Conservation (phyloP, 2,888 invertebrate species). For the Himalopsyche anomala region DNA sequence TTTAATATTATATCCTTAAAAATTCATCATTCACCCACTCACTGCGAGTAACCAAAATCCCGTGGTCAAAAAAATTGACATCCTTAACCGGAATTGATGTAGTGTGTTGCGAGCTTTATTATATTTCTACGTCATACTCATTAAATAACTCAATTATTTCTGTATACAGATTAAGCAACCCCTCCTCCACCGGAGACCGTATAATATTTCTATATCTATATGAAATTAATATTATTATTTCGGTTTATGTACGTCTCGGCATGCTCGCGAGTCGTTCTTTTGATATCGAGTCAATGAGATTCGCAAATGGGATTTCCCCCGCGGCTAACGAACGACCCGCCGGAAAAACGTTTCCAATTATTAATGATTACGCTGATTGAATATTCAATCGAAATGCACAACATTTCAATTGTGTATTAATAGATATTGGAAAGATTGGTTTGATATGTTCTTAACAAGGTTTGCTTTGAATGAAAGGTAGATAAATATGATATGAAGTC, state of each 20-base stretch:
- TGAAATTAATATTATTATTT: slow-evolving; percentile 10
- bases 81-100: no score
- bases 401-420: neutral
- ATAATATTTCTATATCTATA: neutral
- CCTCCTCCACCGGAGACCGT: neutral
- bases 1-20: no score
- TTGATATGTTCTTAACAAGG: no score
- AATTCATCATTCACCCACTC: no score
- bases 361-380: neutral
- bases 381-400: neutral
- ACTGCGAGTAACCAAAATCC: no score
- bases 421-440: neutral
- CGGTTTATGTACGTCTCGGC: neutral
- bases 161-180: no score
- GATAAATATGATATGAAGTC: no score
- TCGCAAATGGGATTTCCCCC: neutral
- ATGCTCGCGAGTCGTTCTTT: neutral
- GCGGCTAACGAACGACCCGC: neutral
- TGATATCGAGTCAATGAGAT: neutral
- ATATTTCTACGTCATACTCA: no score
- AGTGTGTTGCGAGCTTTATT: no score
- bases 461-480: no score
- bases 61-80: no score
- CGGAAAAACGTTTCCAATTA: slow-evolving; percentile 3
- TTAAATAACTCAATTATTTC: no score